phyloP scores from a whole-genome alignment of 2,113 vertebrate genomes.

The Xiphias gladius region DNA sequence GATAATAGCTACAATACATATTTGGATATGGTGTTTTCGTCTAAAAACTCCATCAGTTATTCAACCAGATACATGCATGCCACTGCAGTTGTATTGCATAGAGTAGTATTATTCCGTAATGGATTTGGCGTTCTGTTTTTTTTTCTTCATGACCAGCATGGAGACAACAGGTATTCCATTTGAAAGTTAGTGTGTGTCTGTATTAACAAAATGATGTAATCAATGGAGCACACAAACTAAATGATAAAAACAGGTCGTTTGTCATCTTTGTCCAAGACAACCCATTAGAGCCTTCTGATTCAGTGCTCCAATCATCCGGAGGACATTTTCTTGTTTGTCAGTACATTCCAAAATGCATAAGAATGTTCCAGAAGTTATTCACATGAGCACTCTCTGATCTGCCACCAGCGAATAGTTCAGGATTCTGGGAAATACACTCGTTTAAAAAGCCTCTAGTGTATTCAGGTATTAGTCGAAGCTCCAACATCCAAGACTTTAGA shows the following conservation, averaged over 20 bases:
- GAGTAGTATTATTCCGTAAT: too few species aligned
- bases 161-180: background rate
- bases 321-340: background rate
- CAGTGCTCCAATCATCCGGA: background rate
- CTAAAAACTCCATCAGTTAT: background rate
- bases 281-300: background rate
- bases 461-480: background rate
- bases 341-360: background rate
- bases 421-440: background rate
- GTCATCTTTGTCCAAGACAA: background rate
- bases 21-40: background rate
- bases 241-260: background rate
- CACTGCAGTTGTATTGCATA: background rate
- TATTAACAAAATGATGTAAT: background rate
- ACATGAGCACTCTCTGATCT: background rate
- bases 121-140: background rate
- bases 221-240: background rate
- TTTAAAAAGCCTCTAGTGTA: background rate
- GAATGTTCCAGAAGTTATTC: background rate
- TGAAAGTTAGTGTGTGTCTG: background rate
- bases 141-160: background rate
- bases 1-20: constrained; percentile 7
- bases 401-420: background rate
- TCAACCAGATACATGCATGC: background rate
- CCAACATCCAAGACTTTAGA: too few species aligned